Percentiles rank a stretch among this genome's conserved stretches.
These are phyloP conservation scores for Megathymus violae DNA, from an alignment of 1,140 invertebrate species.

Conservation along the genomic window DNA sequence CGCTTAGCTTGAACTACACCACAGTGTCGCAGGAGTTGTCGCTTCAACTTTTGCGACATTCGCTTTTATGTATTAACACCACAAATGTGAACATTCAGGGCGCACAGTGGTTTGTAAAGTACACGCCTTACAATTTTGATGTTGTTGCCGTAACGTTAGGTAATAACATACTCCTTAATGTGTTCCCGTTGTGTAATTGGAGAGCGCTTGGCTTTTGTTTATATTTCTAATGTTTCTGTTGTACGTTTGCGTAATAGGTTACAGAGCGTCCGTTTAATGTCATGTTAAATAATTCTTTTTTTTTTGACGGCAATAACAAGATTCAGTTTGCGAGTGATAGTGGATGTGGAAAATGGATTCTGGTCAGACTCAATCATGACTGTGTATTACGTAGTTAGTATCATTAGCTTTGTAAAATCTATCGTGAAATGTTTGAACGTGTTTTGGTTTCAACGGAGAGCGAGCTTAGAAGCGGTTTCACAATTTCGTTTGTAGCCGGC, in stretches of 20 bases:
- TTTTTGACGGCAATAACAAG: not conserved
- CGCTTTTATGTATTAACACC: slow-evolving; percentile 34
- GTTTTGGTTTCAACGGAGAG: no score
- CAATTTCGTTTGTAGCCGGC: no score
- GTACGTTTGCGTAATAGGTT: slow-evolving; percentile 3
- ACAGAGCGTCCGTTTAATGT: not conserved
- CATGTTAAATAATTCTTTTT: no score
- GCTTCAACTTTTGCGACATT: slow-evolving; percentile 38
- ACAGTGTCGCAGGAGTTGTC: slow-evolving; percentile 7
- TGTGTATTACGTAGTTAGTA: no score
- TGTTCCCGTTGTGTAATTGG: slow-evolving; percentile 12
- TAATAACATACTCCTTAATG: slow-evolving; percentile 8
- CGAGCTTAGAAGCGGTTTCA: no score
- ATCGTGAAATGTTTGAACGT: no score
- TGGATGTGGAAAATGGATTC: not conserved
- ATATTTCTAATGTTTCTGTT: slow-evolving; percentile 8
- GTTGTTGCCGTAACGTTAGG: slow-evolving; percentile 15
- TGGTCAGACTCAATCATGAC: no score
- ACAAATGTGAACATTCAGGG: slow-evolving; percentile 31
- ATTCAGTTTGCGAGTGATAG: not conserved
- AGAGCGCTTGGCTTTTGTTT: slow-evolving; percentile 22
- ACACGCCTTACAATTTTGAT: slow-evolving; percentile 28
- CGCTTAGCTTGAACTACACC: not conserved
- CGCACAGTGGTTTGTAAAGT: slow-evolving; percentile 27
- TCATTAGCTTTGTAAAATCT: no score